These are phyloP conservation scores for Cygnus buccinator DNA, from an alignment of 2,113 vertebrate genomes.

Conservation along the genomic window DNA sequence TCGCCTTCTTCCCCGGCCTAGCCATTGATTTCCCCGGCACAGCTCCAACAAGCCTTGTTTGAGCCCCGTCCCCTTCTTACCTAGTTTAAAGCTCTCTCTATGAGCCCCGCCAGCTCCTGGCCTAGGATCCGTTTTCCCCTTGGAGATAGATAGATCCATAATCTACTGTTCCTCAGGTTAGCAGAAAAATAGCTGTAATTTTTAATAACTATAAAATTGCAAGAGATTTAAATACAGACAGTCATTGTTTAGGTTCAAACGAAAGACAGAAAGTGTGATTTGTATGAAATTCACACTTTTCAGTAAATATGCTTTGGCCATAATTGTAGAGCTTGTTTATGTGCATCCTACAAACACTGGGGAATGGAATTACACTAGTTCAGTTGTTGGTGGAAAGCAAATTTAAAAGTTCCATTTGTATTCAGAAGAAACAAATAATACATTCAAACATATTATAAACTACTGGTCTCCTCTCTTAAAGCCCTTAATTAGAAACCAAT, in stretches of 20 bases:
- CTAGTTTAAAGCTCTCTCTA: too few species aligned
- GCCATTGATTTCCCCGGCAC: too few species aligned
- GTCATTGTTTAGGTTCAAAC: neutral
- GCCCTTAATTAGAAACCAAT: neutral
- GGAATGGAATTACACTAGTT: neutral
- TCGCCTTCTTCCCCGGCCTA: too few species aligned
- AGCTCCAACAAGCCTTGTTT: too few species aligned
- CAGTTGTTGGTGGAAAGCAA: neutral
- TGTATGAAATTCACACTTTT: neutral
- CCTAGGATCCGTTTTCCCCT: too few species aligned
- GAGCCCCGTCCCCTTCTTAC: too few species aligned
- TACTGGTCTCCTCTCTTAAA: neutral
- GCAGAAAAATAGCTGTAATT: neutral
- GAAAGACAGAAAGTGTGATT: neutral
- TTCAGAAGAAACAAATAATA: conserved; percentile 12
- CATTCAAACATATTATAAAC: neutral
- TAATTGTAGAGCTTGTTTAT: neutral
- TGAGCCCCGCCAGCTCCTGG: too few species aligned
- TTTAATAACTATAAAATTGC: neutral
- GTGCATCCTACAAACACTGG: neutral
- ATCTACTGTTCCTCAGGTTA: neutral
- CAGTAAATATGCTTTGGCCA: neutral
- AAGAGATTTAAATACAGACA: neutral
- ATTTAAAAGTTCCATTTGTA: neutral
- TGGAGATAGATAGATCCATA: too few species aligned